Evolutionary conservation across 2,888 invertebrate genomes (phyloP).

Genomic region (Clusia tigrina): DNA sequence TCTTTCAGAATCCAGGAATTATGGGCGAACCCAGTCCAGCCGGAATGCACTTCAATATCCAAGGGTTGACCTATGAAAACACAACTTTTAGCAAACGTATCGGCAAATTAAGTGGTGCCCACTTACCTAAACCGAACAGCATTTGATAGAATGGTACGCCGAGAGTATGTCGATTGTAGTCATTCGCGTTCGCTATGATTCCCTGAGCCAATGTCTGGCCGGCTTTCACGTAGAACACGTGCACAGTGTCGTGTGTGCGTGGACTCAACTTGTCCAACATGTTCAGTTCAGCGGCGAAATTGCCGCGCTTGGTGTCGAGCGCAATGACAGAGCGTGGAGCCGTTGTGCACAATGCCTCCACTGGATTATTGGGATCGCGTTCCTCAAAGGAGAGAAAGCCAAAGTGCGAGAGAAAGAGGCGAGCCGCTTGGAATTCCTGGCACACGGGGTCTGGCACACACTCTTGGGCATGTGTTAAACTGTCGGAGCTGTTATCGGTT

Average conservation of each 20-base stretch:
- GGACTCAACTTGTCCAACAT: slow-evolving; percentile 86
- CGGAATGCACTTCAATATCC: slow-evolving; percentile 83
- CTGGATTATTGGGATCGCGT: slow-evolving; percentile 61
- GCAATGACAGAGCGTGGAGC: slow-evolving; percentile 59
- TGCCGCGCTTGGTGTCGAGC: slow-evolving; percentile 65
- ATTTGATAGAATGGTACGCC: slow-evolving; percentile 70
- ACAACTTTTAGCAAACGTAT: background rate
- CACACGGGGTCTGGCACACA: slow-evolving; percentile 82
- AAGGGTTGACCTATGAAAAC: slow-evolving; percentile 76
- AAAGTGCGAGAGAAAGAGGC: slow-evolving; percentile 94
- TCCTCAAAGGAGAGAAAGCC: slow-evolving; percentile 80
- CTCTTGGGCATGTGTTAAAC: slow-evolving; percentile 71
- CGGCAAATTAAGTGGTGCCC: background rate
- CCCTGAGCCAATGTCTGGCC: slow-evolving; percentile 81
- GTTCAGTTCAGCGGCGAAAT: slow-evolving; percentile 82
- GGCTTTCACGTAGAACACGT: slow-evolving; percentile 91
- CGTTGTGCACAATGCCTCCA: slow-evolving; percentile 50
- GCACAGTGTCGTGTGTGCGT: slow-evolving; percentile 89
- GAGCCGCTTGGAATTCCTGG: slow-evolving; percentile 93
- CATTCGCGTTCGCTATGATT: slow-evolving; percentile 71
- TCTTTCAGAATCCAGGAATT: slow-evolving; percentile 80
- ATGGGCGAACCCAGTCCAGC: slow-evolving; percentile 91
- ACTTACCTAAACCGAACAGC: slow-evolving; percentile 72
- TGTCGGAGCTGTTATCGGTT: slow-evolving; percentile 62
- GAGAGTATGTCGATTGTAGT: slow-evolving; percentile 58